These are phyloP conservation scores for Ganaspis brasiliensis DNA, from an alignment of 2,888 invertebrate species.

Conservation along the genomic window DNA sequence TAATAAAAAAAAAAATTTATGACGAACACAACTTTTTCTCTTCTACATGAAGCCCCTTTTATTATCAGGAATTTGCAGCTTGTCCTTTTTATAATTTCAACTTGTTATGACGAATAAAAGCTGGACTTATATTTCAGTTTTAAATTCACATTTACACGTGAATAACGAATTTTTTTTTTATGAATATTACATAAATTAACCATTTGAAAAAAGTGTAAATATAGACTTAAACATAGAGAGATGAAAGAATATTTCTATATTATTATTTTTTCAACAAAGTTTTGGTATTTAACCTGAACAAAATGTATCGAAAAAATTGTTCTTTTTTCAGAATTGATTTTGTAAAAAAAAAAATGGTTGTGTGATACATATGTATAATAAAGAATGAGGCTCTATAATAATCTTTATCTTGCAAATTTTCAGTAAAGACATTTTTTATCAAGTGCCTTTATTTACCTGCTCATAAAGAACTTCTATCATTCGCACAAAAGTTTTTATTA, in stretches of 20 bases:
- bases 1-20: conserved; percentile 5
- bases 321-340: too few species aligned
- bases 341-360: too few species aligned
- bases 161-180: background rate
- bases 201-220: too few species aligned
- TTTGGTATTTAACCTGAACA: too few species aligned
- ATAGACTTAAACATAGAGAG: too few species aligned
- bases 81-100: conserved; percentile 38
- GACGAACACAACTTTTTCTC: conserved; percentile 12
- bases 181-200: too few species aligned
- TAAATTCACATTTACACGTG: background rate
- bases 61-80: conserved; percentile 26
- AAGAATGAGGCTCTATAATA: background rate
- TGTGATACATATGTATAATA: too few species aligned
- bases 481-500: conserved; percentile 28
- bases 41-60: conserved; percentile 19
- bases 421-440: background rate
- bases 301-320: too few species aligned
- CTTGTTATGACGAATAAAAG: background rate
- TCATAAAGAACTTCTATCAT: conserved; percentile 17
- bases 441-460: conserved; percentile 10
- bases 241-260: too few species aligned
- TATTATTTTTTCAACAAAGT: too few species aligned
- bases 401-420: background rate
- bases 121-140: background rate